phyloP scores from a whole-genome alignment of 2,797 vertebrate genomes.

The Xyrichtys novacula region DNA sequence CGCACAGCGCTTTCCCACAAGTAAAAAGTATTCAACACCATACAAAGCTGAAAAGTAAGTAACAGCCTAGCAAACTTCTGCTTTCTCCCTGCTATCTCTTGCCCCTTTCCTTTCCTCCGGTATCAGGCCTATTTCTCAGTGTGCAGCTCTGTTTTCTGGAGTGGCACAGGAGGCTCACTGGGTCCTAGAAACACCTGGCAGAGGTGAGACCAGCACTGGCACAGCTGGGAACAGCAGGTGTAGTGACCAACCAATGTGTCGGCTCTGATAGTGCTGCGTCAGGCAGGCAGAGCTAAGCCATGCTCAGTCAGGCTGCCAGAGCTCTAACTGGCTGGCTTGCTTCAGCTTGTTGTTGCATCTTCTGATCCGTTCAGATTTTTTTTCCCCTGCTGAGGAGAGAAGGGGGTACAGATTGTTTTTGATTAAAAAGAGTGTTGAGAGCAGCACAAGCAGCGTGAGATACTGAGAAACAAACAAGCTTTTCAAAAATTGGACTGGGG shows the following conservation, averaged over 20 bases:
- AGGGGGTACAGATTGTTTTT: conserved; percentile 24
- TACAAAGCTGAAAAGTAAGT: conserved; percentile 47
- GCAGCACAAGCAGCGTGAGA: not conserved
- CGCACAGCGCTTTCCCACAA: conserved; percentile 57
- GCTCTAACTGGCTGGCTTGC: conserved; percentile 46
- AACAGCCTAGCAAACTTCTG: conserved; percentile 22
- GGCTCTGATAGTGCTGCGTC: conserved; percentile 60
- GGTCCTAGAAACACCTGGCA: conserved; percentile 57
- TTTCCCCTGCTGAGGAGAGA: conserved; percentile 29
- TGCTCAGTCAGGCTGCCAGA: conserved; percentile 52
- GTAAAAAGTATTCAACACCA: conserved; percentile 59
- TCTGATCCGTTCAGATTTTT: conserved; percentile 25
- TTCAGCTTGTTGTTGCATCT: conserved; percentile 43
- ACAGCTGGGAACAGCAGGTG: conserved; percentile 58
- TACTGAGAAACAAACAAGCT: not conserved
- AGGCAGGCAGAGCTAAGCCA: conserved; percentile 58
- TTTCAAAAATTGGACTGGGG: conserved; percentile 2
- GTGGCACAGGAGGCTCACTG: conserved; percentile 43
- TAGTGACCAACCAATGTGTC: conserved; percentile 55
- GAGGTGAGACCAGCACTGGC: conserved; percentile 47
- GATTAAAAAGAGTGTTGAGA: conserved; percentile 32
- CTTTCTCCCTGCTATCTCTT: conserved; percentile 19
- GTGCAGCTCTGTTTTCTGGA: conserved; percentile 43
- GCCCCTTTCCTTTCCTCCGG: conserved; percentile 16
- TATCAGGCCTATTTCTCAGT: conserved; percentile 60